phyloP scores from a whole-genome alignment of 1,140 invertebrate genomes.

The Musca domestica region DNA sequence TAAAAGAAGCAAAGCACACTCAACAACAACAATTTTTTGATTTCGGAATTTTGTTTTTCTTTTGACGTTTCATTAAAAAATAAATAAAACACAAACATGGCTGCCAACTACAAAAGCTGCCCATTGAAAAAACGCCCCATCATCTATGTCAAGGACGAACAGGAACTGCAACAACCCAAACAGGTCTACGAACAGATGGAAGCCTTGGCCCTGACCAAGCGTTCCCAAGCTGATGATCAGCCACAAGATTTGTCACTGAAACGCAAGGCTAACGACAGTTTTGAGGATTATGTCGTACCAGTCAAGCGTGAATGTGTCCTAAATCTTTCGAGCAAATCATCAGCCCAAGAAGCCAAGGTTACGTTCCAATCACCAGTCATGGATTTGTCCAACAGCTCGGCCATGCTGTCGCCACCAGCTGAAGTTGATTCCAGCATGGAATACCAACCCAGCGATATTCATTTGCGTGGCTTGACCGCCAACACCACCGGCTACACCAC shows the following conservation, averaged over 20 bases:
- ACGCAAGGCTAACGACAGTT: constrained; percentile 34
- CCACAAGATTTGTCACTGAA: constrained; percentile 67
- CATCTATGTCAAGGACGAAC: constrained; percentile 58
- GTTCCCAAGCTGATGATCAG: constrained; percentile 31
- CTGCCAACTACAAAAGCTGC: constrained; percentile 70
- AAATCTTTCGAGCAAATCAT: constrained; percentile 40
- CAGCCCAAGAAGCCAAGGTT: background rate
- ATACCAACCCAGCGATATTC: constrained; percentile 41
- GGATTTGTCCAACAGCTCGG: constrained; percentile 30
- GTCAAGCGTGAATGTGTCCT: constrained; percentile 46
- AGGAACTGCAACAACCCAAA: background rate
- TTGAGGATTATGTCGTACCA: constrained; percentile 39
- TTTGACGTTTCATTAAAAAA: background rate
- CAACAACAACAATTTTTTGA: constrained; percentile 3
- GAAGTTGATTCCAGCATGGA: constrained; percentile 33
- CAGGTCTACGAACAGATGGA: constrained; percentile 36
- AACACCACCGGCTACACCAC: constrained; percentile 42
- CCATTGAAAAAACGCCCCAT: constrained; percentile 87
- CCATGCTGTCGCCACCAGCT: constrained; percentile 36
- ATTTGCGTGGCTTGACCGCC: constrained; percentile 43
- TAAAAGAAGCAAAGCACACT: constrained; percentile 26
- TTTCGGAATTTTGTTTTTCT: constrained; percentile 6
- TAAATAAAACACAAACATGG: constrained; percentile 32
- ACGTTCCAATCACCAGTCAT: constrained; percentile 14
- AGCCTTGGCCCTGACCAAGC: constrained; percentile 39